phyloP scores from a whole-genome alignment of 1,140 invertebrate species.

The Leptinotarsa texana region DNA sequence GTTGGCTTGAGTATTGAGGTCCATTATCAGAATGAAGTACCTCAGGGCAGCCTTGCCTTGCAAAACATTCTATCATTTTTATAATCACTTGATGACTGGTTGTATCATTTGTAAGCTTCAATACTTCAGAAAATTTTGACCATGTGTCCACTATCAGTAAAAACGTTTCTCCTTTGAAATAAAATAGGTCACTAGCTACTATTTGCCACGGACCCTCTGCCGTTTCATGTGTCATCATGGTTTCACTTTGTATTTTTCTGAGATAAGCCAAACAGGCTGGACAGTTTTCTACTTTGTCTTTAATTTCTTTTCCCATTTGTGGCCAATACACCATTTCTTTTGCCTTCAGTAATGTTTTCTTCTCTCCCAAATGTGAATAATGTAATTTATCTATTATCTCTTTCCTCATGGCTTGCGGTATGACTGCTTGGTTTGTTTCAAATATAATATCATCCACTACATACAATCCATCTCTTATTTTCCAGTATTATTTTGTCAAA shows the following conservation, averaged over 20 bases:
- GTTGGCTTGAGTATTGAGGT: constrained; percentile 49
- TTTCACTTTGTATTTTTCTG: constrained; percentile 19
- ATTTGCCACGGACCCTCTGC: constrained; percentile 6
- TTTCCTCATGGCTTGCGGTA: constrained; percentile 38
- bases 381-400: constrained; percentile 47
- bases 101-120: constrained; percentile 1
- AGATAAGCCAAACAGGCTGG: not conserved
- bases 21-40: constrained; percentile 52
- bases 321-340: constrained; percentile 22
- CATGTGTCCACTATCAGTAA: constrained; percentile 8
- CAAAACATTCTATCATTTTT: constrained; percentile 24
- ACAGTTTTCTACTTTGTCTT: constrained; percentile 19
- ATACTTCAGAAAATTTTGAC: not conserved
- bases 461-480: constrained; percentile 36
- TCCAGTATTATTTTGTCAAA: constrained; percentile 29
- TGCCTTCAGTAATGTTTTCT: constrained; percentile 22
- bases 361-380: constrained; percentile 46
- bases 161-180: not conserved
- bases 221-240: constrained; percentile 23
- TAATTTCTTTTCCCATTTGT: constrained; percentile 13
- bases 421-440: constrained; percentile 42
- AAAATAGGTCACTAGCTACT: constrained; percentile 13
- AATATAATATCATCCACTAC: constrained; percentile 43
- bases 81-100: not conserved
- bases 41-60: constrained; percentile 46